Evolutionary conservation across 2,797 vertebrate species (phyloP).

Genomic region (Yasuhikotakia modesta): DNA sequence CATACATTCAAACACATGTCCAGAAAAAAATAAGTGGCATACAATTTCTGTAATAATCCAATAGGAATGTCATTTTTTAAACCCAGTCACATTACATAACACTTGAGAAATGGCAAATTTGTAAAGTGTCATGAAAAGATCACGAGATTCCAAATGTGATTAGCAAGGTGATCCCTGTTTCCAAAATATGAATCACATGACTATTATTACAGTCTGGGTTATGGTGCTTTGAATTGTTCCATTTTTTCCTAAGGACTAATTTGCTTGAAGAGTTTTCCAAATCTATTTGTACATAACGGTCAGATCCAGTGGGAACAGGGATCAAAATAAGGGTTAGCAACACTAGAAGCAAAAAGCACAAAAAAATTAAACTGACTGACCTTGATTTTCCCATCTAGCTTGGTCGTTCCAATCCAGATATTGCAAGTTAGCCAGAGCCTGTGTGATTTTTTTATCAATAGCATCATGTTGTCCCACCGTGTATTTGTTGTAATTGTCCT

Average conservation of each 20-base stretch:
- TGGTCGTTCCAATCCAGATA: slow-evolving; percentile 75
- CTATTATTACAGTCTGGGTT: neutral
- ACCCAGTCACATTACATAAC: neutral
- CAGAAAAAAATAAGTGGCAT: neutral
- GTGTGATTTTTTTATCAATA: slow-evolving; percentile 71
- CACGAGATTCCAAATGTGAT: neutral
- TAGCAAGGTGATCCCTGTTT: neutral
- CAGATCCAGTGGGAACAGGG: neutral
- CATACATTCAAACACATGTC: neutral
- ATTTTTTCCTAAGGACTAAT: neutral
- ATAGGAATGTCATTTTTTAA: neutral
- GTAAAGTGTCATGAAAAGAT: neutral
- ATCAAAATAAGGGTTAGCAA: neutral
- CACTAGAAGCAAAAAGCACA: neutral
- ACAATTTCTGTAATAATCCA: neutral
- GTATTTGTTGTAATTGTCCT: neutral
- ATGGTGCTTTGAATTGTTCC: neutral
- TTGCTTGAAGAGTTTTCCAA: slow-evolving; percentile 14
- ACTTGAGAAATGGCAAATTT: neutral
- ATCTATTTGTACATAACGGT: neutral
- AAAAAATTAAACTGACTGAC: slow-evolving; percentile 57
- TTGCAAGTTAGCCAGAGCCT: slow-evolving; percentile 80
- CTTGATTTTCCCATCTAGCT: slow-evolving; percentile 65
- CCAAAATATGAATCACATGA: slow-evolving; percentile 36
- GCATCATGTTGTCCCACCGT: neutral